phyloP scores from a whole-genome alignment of 2,888 invertebrate genomes.

The Morinoia aosen region DNA sequence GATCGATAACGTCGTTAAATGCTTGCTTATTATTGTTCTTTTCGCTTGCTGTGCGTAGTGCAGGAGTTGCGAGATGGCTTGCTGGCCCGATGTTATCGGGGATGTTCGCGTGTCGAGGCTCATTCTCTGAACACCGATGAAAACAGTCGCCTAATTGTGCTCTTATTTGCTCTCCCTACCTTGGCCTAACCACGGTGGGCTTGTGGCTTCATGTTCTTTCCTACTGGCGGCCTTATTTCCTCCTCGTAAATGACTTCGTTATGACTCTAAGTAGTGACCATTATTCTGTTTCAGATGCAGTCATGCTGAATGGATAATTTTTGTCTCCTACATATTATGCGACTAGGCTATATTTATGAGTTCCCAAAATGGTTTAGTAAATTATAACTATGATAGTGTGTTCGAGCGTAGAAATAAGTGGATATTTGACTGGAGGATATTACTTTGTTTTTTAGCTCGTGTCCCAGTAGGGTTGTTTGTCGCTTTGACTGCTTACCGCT shows the following conservation, averaged over 20 bases:
- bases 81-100: background rate
- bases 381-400: background rate
- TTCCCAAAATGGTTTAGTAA: background rate
- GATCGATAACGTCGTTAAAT: background rate
- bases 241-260: background rate
- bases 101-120: background rate
- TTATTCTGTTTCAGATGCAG: background rate
- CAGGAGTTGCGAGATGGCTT: background rate
- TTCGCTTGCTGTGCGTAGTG: background rate
- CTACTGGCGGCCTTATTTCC: background rate
- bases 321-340: background rate
- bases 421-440: background rate
- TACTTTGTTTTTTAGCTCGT: background rate
- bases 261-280: background rate
- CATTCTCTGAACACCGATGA: background rate
- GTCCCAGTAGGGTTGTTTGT: background rate
- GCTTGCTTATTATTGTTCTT: background rate
- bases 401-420: background rate
- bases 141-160: slow-evolving; percentile 12
- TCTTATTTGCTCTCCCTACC: background rate
- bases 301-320: background rate
- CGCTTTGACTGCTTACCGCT: background rate
- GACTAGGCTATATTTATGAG: background rate
- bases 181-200: background rate
- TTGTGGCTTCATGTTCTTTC: background rate